phyloP scores from a whole-genome alignment of 1,140 invertebrate species.

The Ditylenchus dipsaci region DNA sequence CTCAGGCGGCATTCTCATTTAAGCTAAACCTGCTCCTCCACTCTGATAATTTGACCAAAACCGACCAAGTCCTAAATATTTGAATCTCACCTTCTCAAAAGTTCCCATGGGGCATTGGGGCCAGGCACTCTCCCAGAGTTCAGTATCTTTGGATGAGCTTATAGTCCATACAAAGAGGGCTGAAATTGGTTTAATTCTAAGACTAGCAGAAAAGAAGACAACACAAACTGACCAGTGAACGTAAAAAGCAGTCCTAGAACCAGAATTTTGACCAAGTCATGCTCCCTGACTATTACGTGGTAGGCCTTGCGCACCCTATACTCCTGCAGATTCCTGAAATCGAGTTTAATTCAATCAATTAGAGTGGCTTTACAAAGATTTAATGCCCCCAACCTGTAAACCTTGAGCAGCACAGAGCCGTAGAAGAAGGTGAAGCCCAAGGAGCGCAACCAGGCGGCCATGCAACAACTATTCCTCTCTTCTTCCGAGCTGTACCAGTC shows the following conservation, averaged over 20 bases:
- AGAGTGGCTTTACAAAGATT: background rate
- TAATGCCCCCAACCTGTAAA: constrained; percentile 68
- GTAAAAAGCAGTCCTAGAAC: constrained; percentile 83
- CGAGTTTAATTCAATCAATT: too few relatives aligned
- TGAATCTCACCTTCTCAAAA: constrained; percentile 4
- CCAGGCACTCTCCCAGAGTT: constrained; percentile 50
- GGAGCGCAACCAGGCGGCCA: constrained; percentile 81
- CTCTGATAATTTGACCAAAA: too few relatives aligned
- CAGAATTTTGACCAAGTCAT: constrained; percentile 76
- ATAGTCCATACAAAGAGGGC: constrained; percentile 54
- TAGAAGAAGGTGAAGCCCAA: constrained; percentile 83
- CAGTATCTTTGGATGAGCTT: constrained; percentile 38
- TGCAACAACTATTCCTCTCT: constrained; percentile 64
- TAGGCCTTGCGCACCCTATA: constrained; percentile 80
- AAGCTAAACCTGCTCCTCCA: too few relatives aligned
- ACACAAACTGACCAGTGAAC: constrained; percentile 61
- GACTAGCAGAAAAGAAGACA: background rate
- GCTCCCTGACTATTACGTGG: constrained; percentile 77
- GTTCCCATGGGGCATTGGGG: constrained; percentile 50
- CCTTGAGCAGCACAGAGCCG: constrained; percentile 79
- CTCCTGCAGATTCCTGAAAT: constrained; percentile 64
- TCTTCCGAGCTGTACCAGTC: constrained; percentile 73
- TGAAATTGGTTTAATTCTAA: constrained; percentile 8
- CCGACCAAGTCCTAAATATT: too few relatives aligned
- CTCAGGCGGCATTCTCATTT: too few relatives aligned